Evolutionary conservation across 2,797 vertebrate species (phyloP).

Genomic region (Phoebastria nigripes): DNA sequence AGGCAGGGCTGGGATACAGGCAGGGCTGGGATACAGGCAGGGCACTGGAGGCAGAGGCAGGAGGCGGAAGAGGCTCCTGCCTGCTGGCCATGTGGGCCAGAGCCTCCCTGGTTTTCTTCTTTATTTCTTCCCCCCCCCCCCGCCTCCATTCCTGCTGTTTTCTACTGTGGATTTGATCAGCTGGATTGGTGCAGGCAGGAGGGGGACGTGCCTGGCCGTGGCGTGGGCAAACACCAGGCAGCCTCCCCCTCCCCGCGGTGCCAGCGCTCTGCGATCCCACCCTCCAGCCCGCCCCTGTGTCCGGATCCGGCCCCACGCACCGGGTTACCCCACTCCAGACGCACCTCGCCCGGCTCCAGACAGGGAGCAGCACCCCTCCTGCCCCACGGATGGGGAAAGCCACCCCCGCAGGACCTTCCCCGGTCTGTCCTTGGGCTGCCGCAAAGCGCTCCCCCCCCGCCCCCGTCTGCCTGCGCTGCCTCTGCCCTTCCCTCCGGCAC

Average conservation of each 20-base stretch:
- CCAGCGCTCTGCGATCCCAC: neutral
- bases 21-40: neutral
- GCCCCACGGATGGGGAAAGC: neutral
- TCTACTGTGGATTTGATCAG: neutral
- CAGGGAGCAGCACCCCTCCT: neutral
- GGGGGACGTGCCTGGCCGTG: neutral
- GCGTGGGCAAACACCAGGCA: neutral
- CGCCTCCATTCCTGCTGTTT: neutral
- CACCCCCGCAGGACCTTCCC: neutral
- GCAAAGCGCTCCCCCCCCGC: neutral
- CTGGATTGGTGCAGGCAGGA: neutral
- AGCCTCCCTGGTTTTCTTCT: neutral
- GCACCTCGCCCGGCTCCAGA: neutral
- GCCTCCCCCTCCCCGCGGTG: neutral
- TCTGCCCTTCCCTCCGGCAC: neutral
- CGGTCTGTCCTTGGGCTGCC: conserved; percentile 3
- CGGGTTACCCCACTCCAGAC: neutral
- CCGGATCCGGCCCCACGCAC: neutral
- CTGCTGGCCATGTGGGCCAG: neutral
- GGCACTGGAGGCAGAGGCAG: neutral
- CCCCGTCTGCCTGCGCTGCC: neutral
- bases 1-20: neutral
- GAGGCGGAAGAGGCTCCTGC: neutral
- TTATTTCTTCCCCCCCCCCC: too few relatives aligned
- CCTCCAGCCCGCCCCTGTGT: neutral